Base-by-base conservation (phyloP, 1,140 invertebrate genomes). In the Leptinotarsa defecta region DNA sequence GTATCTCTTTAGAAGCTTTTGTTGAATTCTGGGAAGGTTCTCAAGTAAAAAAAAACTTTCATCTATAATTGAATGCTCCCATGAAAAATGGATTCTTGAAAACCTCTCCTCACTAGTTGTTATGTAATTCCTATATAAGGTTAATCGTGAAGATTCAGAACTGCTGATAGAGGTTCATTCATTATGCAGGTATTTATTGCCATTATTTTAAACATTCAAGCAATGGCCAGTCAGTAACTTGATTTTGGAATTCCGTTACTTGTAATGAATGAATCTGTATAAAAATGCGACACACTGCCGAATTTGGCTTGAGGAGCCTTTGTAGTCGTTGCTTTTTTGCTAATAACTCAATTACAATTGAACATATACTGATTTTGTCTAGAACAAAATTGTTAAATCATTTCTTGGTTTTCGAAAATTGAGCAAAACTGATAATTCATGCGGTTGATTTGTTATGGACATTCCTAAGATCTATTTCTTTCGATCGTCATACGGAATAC, bases 251-350 rank as follows among this genome's bases (percentile, higher is more conserved):
- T 13, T 17, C 22, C 22, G 17, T 11, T 43, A 43, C 8, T 11
- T 43, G 61, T 34, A 17, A 24, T 67, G 64, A 24, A 24, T 67
- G 13, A 34, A n/a, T 22, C 22, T 67, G 68, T 70, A 48, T 15
- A 24, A 52, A 72, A 76, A 67, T 71, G 73, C 52, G 52, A 71
- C 70, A 77, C 76, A 77, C 76, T 77, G 76, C 76, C 76, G 73
- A 68, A 71, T 74, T 74, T 77, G 76, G 76, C 76, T 73, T 52
- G 43, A 77, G 74, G 68, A 74, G 73, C 73, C 76, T 74, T 68
- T 68, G 17, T 69, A 69, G 68, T 15, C 48, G 68, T 76, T 67
- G 76, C 76, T 77, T 77, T 62, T 13, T 63, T 5, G 52, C 52
- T 17, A 57, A 57, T 43, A 43, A 43, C 34, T 43, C 34, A 43